phyloP scores from a whole-genome alignment of 2,113 vertebrate genomes.

The Turnix velox region DNA sequence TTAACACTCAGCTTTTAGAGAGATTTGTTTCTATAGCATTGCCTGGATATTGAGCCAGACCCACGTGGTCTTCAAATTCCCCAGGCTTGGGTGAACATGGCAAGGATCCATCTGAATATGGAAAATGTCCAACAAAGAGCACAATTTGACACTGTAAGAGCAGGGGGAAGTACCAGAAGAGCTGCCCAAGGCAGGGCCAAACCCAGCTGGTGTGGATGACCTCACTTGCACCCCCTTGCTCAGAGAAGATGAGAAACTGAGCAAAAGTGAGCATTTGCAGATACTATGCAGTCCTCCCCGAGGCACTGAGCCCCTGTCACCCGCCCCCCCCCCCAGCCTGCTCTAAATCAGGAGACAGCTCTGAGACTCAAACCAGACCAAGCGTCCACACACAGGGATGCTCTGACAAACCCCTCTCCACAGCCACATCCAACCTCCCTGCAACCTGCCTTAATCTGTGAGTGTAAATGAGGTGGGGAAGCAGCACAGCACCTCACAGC shows the following conservation, averaged over 20 bases:
- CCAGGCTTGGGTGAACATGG: accelerated
- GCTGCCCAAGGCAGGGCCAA: neutral
- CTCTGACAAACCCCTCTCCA: neutral
- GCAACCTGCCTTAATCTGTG: neutral
- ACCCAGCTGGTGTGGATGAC: accelerated
- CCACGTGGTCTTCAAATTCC: accelerated
- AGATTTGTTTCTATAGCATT: neutral
- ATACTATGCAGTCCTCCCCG: neutral
- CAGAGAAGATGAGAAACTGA: neutral
- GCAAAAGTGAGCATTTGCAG: neutral
- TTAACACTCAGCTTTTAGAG: neutral
- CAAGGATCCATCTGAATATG: neutral
- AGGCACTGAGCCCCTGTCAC: neutral
- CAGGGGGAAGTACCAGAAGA: neutral
- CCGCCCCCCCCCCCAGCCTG: neutral
- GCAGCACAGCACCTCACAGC: neutral
- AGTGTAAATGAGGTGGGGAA: neutral
- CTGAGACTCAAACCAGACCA: neutral
- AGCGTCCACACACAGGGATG: neutral
- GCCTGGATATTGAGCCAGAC: neutral
- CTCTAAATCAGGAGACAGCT: neutral
- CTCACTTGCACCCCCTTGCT: neutral
- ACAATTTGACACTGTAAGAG: neutral
- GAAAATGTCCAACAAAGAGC: neutral
- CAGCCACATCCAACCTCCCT: neutral